Conservation (phyloP, 2,113 vertebrate genomes). For the Callochromis pleurospilus region DNA sequence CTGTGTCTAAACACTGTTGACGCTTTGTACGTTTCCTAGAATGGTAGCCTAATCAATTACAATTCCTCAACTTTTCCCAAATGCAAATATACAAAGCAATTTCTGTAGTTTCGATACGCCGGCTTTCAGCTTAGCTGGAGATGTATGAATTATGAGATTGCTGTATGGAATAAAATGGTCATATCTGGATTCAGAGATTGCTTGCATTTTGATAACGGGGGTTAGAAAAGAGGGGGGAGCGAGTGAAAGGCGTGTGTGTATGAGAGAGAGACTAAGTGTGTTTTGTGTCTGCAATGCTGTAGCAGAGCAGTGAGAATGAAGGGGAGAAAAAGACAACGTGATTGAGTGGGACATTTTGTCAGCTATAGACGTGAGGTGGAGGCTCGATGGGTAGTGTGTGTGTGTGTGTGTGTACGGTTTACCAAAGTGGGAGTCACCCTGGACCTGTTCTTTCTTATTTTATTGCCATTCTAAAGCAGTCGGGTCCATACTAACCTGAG, state of each 20-base stretch:
- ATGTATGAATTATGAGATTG: not conserved
- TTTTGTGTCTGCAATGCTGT: not conserved
- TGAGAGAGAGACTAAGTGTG: not conserved
- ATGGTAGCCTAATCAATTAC: conserved; percentile 9
- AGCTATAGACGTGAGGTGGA: conserved; percentile 31
- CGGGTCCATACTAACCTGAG: conserved; percentile 4
- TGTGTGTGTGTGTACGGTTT: not conserved
- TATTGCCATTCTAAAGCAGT: conserved; percentile 35
- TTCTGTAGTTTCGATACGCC: not conserved
- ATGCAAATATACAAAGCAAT: not conserved
- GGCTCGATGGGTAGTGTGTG: not conserved
- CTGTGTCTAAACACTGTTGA: conserved; percentile 17
- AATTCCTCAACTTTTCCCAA: not conserved
- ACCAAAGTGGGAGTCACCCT: conserved; percentile 28
- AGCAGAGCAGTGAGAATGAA: conserved; percentile 37
- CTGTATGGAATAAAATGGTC: not conserved
- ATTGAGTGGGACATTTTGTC: conserved; percentile 58
- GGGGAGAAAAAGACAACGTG: conserved; percentile 42
- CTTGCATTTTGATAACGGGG: conserved; percentile 11
- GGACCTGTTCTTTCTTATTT: conserved; percentile 14
- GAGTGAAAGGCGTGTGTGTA: not conserved
- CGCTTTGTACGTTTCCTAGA: not conserved
- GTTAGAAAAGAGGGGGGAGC: not conserved
- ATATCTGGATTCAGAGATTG: conserved; percentile 27
- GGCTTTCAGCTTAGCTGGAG: not conserved